Evolutionary conservation across 2,113 vertebrate species (phyloP).

Genomic region (Menura novaehollandiae): DNA sequence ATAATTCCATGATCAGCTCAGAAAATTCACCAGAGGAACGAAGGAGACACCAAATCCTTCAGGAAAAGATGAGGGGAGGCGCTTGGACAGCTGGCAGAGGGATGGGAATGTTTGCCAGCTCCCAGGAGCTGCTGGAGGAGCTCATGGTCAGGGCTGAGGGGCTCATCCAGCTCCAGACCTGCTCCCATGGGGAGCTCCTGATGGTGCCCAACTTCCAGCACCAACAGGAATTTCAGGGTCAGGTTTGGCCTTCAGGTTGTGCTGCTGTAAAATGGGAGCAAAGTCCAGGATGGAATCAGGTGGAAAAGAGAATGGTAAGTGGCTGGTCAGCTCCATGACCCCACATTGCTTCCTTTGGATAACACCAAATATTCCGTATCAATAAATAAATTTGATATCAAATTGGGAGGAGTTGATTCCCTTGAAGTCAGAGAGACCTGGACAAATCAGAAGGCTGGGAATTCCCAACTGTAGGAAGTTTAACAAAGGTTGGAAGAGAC

Average conservation of each 20-base stretch:
- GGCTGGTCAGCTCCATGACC: not conserved
- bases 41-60: not conserved
- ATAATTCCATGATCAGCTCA: not conserved
- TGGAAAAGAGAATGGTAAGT: not conserved
- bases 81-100: not conserved
- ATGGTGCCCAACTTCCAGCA: not conserved
- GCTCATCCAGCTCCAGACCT: not conserved
- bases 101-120: not conserved
- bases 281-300: not conserved
- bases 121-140: not conserved
- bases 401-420: not conserved
- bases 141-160: not conserved
- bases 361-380: not conserved
- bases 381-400: no score
- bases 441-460: not conserved
- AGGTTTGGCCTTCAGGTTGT: no score
- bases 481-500: not conserved
- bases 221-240: not conserved
- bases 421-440: not conserved
- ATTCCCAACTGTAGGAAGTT: not conserved
- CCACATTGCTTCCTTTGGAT: not conserved
- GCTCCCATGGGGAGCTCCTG: not conserved
- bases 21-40: not conserved
- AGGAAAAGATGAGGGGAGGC: fast-evolving
- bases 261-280: not conserved